Base-by-base conservation (phyloP, 2,888 invertebrate species). In the Drosophila ustulata region DNA sequence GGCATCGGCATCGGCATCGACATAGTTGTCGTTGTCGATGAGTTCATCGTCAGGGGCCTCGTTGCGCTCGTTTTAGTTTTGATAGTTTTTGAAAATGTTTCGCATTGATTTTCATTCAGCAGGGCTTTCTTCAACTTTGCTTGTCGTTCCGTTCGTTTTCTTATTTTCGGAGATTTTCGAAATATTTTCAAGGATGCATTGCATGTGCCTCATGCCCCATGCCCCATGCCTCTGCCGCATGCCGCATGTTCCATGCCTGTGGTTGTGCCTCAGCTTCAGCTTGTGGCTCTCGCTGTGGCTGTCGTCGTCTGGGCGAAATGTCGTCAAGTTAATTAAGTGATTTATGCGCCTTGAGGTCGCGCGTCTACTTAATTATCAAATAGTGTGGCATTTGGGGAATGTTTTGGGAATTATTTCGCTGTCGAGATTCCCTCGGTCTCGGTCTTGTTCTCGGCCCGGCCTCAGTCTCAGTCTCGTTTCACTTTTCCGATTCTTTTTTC, bases 241-340 rank as follows among this genome's bases (percentile, higher is more conserved):
- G 37, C 37, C 50, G 3, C 32, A 37, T 30, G 30, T 7, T 6
- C 34, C 30, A 11, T 32, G 63, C 51, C 47, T 50, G 34, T n/a
- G 53, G 39, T 13, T 56, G 11, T 45, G 52, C 51, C 26, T 45
- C 26, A 26, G 43, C 34, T 43, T 45, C 43, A 26, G 46, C 30
- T 39, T 72, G 61, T 13, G 51, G 49, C 41, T 59, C 45, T 58
- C 43, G 51, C 49, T 49, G 53, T 51, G 34, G 55, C 11, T 49
- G 50, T 49, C 58, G 72, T 62, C 66, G 82, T 79, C 77, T 73
- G 72, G 80, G 70, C 76, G 49, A 78, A 74, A 80, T 88, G 88
- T 86, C 86, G 87, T 86, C 87, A 84, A 86, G 86, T 88, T 87
- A 87, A 87, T 87, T 88, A 89, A 88, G 85, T 89, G 89, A 88